Percentiles rank a stretch among this genome's conserved stretches.
These are phyloP conservation scores for Abscondita cerata DNA, from an alignment of 2,888 invertebrate species.

Conservation along the genomic window DNA sequence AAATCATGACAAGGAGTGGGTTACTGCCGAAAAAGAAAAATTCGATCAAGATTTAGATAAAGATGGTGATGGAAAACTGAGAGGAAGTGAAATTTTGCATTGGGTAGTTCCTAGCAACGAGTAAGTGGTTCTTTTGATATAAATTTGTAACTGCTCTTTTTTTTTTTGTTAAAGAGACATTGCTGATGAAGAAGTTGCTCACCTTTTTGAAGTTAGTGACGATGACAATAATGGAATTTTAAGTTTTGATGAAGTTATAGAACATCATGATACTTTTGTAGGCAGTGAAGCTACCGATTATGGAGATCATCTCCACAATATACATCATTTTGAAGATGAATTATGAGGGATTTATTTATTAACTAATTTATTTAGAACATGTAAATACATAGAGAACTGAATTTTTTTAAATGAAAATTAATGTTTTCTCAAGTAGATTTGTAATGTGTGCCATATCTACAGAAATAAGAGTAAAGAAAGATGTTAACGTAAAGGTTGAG, in stretches of 20 bases:
- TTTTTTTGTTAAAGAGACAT: slow-evolving; percentile 69
- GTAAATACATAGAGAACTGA: slow-evolving; percentile 5
- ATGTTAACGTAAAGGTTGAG: slow-evolving; percentile 59
- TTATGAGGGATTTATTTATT: slow-evolving; percentile 60
- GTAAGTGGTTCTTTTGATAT: slow-evolving; percentile 62
- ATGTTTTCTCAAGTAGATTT: too few relatives aligned
- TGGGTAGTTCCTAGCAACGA: slow-evolving; percentile 94
- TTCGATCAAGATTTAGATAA: slow-evolving; percentile 87
- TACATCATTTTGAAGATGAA: slow-evolving; percentile 81
- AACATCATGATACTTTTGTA: slow-evolving; percentile 88
- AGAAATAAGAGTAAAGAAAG: neutral
- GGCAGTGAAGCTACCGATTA: slow-evolving; percentile 92
- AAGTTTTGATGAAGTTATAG: slow-evolving; percentile 80
- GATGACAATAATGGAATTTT: slow-evolving; percentile 83
- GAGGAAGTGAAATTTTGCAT: slow-evolving; percentile 77
- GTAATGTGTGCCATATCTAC: slow-evolving; percentile 3
- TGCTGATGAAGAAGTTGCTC: slow-evolving; percentile 88
- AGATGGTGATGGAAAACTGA: slow-evolving; percentile 82
- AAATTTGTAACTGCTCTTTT: neutral
- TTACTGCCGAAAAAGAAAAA: slow-evolving; percentile 76
- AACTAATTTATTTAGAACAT: neutral
- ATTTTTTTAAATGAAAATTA: slow-evolving; percentile 5
- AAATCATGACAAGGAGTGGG: slow-evolving; percentile 76
- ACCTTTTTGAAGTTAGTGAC: slow-evolving; percentile 86
- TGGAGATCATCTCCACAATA: slow-evolving; percentile 83